These are phyloP conservation scores for Diorhabda elongata DNA, from an alignment of 1,140 invertebrate species.

Conservation along the genomic window DNA sequence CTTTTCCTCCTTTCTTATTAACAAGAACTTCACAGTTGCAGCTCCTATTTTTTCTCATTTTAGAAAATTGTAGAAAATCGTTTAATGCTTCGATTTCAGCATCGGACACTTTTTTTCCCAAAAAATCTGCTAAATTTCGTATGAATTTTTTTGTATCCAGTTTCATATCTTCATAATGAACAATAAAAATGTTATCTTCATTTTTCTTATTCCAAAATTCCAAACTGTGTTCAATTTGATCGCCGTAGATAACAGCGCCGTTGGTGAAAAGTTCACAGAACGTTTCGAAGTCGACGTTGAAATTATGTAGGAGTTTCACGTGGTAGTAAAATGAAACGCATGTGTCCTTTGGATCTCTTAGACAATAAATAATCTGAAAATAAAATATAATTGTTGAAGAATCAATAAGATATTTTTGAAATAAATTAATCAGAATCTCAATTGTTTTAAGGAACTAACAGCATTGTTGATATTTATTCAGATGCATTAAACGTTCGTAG, in stretches of 20 bases:
- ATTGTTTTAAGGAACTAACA: too few species aligned
- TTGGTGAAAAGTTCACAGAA: conserved; percentile 75
- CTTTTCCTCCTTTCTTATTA: conserved; percentile 50
- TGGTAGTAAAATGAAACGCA: conserved; percentile 92
- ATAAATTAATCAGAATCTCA: too few species aligned
- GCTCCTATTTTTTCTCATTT: conserved; percentile 73
- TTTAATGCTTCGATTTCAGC: conserved; percentile 62
- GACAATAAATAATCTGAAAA: conserved; percentile 80
- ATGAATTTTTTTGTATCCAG: conserved; percentile 61
- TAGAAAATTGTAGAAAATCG: conserved; percentile 73
- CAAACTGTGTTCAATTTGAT: conserved; percentile 63
- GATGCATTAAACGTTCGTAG: too few species aligned
- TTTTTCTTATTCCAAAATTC: conserved; percentile 69
- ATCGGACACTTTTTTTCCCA: conserved; percentile 63
- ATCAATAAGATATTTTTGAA: too few species aligned
- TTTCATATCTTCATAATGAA: conserved; percentile 86
- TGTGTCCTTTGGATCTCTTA: conserved; percentile 90
- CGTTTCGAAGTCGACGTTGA: conserved; percentile 72
- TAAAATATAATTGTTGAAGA: not conserved
- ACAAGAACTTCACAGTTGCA: conserved; percentile 64
- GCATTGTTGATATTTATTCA: too few species aligned
- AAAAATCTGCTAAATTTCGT: conserved; percentile 66
- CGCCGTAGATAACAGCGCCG: conserved; percentile 49
- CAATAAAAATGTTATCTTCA: conserved; percentile 71
- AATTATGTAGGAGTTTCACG: conserved; percentile 63